These are phyloP conservation scores for Plutella xylostella DNA, from an alignment of 2,888 invertebrate species.

Conservation along the genomic window DNA sequence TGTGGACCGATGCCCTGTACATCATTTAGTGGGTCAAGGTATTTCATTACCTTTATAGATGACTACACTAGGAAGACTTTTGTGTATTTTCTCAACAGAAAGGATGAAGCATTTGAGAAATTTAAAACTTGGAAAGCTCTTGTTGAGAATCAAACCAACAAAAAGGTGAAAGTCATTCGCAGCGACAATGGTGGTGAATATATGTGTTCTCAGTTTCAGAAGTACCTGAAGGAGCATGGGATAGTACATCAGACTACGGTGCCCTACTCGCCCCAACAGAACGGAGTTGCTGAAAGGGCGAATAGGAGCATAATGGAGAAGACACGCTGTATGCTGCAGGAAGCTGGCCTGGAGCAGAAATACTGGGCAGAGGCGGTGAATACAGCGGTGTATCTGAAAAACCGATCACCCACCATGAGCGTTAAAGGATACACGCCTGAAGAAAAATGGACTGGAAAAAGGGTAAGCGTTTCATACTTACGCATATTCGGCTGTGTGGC, in stretches of 20 bases:
- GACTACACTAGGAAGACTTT: conserved; percentile 12
- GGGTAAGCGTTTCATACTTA: conserved; percentile 13
- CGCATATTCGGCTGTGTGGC: conserved; percentile 16
- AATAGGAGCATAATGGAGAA: conserved; percentile 16
- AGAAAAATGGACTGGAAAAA: conserved; percentile 14
- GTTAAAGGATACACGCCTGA: conserved; percentile 14
- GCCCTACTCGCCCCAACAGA: conserved; percentile 25
- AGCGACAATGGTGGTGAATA: conserved; percentile 20
- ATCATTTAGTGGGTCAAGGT: conserved; percentile 11
- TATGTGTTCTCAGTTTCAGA: conserved; percentile 14
- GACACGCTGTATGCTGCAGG: conserved; percentile 15
- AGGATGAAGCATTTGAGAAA: conserved; percentile 10
- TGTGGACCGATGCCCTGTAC: conserved; percentile 13
- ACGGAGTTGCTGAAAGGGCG: conserved; percentile 26
- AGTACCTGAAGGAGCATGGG: conserved; percentile 14
- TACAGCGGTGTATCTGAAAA: conserved; percentile 16
- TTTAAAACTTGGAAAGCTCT: conserved; percentile 12
- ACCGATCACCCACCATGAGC: conserved; percentile 16
- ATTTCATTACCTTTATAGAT: conserved; percentile 15
- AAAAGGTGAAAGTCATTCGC: conserved; percentile 14
- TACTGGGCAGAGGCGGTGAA: conserved; percentile 19
- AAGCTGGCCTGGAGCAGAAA: conserved; percentile 11
- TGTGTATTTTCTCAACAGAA: conserved; percentile 13
- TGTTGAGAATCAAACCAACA: conserved; percentile 19
- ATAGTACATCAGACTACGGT: conserved; percentile 23